Conservation (phyloP, 2,888 invertebrate species). For the Muscina levida region DNA sequence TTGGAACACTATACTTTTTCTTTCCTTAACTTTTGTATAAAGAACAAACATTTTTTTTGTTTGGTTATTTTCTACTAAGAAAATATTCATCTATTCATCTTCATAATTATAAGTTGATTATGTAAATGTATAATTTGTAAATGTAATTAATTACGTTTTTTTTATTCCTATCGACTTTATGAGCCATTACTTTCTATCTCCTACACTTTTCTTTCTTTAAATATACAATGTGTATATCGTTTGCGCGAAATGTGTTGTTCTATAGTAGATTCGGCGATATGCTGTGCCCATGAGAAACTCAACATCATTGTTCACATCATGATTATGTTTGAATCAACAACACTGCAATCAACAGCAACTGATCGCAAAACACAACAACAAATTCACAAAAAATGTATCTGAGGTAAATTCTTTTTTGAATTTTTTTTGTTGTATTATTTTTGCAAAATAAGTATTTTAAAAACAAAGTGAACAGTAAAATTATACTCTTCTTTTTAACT, state of each 20-base stretch:
- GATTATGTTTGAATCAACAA: slow-evolving; percentile 9
- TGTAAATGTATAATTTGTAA: slow-evolving; percentile 51
- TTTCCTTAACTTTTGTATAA: slow-evolving; percentile 45
- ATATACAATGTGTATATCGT: background rate
- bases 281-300: background rate
- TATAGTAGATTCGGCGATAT: background rate
- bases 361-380: slow-evolving; percentile 22
- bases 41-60: slow-evolving; percentile 28
- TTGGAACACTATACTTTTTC: slow-evolving; percentile 34
- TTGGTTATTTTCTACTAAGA: slow-evolving; percentile 52
- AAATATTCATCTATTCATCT: slow-evolving; percentile 45
- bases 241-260: background rate
- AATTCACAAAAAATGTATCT: slow-evolving; percentile 45
- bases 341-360: background rate
- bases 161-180: slow-evolving; percentile 13
- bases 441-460: slow-evolving; percentile 36
- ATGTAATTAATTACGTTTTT: slow-evolving; percentile 41
- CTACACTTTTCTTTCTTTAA: slow-evolving; percentile 15
- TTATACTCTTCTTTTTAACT: slow-evolving; percentile 1
- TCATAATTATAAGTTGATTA: slow-evolving; percentile 59
- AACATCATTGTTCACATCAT: background rate
- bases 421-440: slow-evolving; percentile 44
- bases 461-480: slow-evolving; percentile 13
- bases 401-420: slow-evolving; percentile 53
- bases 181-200: slow-evolving; percentile 24